A percentile compares a stretch with the other conserved stretches of the same genome.
Conservation (phyloP, 2,888 invertebrate species). For the Willowsia nigromaculata region DNA sequence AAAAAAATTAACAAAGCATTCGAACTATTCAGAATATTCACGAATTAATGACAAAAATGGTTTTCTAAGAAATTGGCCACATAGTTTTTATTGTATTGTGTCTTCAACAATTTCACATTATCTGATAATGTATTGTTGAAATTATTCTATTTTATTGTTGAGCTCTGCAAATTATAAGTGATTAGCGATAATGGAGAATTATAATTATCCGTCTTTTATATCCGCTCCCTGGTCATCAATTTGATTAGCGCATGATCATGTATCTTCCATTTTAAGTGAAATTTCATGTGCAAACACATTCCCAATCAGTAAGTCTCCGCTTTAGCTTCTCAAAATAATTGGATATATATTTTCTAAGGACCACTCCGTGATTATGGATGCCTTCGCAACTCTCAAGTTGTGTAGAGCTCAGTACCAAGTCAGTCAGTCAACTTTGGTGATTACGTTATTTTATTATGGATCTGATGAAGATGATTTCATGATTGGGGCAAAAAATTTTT, state of each 20-base stretch:
- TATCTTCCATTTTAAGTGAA: neutral
- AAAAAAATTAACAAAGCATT: conserved; percentile 17
- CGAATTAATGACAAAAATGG: neutral
- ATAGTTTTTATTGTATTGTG: neutral
- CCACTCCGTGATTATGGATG: neutral
- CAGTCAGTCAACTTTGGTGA: conserved; percentile 14
- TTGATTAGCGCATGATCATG: neutral
- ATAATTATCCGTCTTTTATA: conserved; percentile 20
- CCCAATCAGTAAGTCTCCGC: neutral
- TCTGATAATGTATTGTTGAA: neutral
- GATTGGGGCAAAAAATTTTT: conserved; percentile 21
- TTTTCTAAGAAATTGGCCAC: conserved; percentile 6
- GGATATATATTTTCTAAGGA: neutral
- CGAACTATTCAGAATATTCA: conserved; percentile 3
- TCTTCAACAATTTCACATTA: neutral
- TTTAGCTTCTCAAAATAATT: neutral
- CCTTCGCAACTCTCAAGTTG: neutral
- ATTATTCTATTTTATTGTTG: conserved; percentile 11
- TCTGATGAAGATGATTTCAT: neutral
- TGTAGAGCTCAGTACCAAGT: neutral
- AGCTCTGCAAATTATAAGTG: conserved; percentile 9
- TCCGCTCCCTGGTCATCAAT: neutral
- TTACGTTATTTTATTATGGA: conserved; percentile 13
- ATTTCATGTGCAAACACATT: neutral
- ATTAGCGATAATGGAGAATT: neutral